Base-by-base conservation (phyloP, 2,888 invertebrate genomes). In the Sialis lutaria region DNA sequence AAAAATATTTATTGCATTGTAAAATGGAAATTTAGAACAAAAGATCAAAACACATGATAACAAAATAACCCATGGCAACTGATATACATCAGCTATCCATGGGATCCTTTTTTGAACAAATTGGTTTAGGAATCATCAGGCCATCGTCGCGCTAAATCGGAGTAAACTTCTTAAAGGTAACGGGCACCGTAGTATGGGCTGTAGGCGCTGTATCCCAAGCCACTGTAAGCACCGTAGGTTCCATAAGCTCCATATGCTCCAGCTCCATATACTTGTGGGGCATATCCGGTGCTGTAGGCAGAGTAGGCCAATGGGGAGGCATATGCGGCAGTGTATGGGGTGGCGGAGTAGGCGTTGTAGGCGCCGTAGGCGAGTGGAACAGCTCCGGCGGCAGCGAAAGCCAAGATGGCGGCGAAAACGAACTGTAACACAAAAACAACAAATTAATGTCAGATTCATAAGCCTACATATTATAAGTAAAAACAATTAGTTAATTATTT, bases 331-430 rank as follows among this genome's bases (percentile, higher is more conserved):
- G 5, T 13, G 13, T 10, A 40, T 7, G 10, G 13, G 40, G 40
- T n/a, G 6, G 40, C 13, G 9, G 45, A 12, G 33, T 49, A 50
- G 37, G 48, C 50, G 30, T 45, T 40, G 2, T 50, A 42, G 9
- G 50, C 35, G 47, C 51, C 52, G 41, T 49, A 50, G 45, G 48
- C 49, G 32, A 33, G 40, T 10, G 34, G 40, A 30, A 49, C 44
- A 33, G 48, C 48, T 40, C 44, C 42, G 22, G 51, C 50, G 33
- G 45, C 45, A 41, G 50, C 49, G 35, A 49, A 33, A 33, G 49
- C 50, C 33, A 43, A 39, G 31, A 51, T 8, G 33, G 48, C 48
- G 8, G 46, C 46, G 34, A 50, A 31, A 34, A 50, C 48, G 41
- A 50, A 33, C 50, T 50, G 41, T 33, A 45, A 42, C 45, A 33